phyloP scores from a whole-genome alignment of 2,113 vertebrate species.

The Leptodactylus fuscus region DNA sequence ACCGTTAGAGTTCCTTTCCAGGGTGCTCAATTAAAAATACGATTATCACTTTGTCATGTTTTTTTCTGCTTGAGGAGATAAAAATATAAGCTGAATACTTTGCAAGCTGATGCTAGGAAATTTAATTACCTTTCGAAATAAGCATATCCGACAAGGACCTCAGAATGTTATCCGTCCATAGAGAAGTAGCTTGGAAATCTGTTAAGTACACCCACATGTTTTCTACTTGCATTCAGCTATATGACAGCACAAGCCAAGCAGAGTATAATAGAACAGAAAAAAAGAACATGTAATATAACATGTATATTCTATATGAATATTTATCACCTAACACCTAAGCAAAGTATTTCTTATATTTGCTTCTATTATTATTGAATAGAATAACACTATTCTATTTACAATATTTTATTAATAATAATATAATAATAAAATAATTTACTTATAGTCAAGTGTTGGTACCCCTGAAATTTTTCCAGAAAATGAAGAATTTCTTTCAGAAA shows the following conservation, averaged over 20 bases:
- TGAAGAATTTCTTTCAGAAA: no score
- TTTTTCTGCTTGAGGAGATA: conserved; percentile 60
- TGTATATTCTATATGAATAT: background rate
- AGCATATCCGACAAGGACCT: conserved; percentile 54
- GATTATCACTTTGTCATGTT: conserved; percentile 61
- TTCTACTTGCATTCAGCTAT: conserved; percentile 18
- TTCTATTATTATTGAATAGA: no score
- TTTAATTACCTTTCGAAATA: conserved; percentile 58
- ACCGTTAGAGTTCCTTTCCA: conserved; percentile 45
- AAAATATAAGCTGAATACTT: conserved; percentile 59
- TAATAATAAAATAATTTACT: no score
- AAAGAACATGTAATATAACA: background rate
- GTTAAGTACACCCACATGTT: conserved; percentile 34
- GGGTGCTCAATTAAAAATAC: conserved; percentile 58
- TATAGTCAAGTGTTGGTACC: no score
- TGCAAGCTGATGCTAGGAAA: conserved; percentile 38
- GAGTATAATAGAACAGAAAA: background rate
- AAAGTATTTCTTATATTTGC: no score
- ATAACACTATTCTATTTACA: no score
- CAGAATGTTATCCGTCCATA: conserved; percentile 56
- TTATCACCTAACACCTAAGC: no score
- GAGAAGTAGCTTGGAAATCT: conserved; percentile 33
- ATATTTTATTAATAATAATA: no score
- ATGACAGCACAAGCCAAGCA: background rate
- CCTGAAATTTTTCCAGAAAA: no score